These are phyloP conservation scores for Nemotelus nigrinus DNA, from an alignment of 2,888 invertebrate genomes.

Conservation along the genomic window DNA sequence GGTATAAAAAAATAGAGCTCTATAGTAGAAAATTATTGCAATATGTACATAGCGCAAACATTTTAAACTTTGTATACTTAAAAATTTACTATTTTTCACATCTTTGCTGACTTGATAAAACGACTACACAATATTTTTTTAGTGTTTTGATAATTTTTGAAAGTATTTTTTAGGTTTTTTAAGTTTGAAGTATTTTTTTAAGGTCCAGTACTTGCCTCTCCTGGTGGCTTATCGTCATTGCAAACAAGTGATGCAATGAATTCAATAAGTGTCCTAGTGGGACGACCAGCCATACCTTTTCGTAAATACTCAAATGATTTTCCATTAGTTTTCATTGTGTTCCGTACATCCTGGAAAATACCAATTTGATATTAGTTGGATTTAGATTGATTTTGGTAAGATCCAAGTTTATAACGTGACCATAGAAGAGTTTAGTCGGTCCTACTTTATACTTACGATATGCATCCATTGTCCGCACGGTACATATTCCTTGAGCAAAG, in stretches of 20 bases:
- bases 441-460: conserved; percentile 65
- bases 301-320: conserved; percentile 70
- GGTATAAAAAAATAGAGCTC: too few species aligned
- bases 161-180: too few species aligned
- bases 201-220: background rate
- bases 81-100: too few species aligned
- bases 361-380: background rate
- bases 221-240: conserved; percentile 53
- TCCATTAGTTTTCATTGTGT: conserved; percentile 77
- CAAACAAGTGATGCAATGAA: conserved; percentile 71
- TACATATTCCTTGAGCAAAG: conserved; percentile 78
- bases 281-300: conserved; percentile 78
- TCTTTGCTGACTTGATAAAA: too few species aligned
- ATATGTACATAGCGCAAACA: too few species aligned
- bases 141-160: too few species aligned
- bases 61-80: too few species aligned
- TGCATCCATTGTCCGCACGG: conserved; percentile 81
- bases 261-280: conserved; percentile 79
- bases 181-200: too few species aligned
- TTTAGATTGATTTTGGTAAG: background rate
- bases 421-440: too few species aligned
- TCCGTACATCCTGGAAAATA: conserved; percentile 71
- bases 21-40: too few species aligned
- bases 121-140: too few species aligned
- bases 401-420: too few species aligned